Base-by-base conservation (phyloP, 2,113 vertebrate genomes). In the Sorex fumeus region DNA sequence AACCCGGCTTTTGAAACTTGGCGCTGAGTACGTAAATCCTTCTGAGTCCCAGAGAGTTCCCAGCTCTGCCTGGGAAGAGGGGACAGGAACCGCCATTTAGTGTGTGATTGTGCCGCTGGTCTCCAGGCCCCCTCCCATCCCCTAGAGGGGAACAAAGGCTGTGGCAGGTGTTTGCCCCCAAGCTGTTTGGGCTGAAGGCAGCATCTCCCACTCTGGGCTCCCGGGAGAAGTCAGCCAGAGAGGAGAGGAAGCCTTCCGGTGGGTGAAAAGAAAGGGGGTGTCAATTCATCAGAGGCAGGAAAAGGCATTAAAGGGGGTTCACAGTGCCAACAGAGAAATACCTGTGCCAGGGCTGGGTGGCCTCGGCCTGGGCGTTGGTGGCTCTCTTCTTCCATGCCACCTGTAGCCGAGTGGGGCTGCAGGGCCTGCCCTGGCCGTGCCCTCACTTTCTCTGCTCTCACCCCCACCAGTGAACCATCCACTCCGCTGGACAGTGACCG, bases 131-230 rank as follows among this genome's bases (percentile, higher is more conserved):
- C 32, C 62, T 71, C 74, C 85, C 8, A 27, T 8, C 62, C 50
- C 43, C 40, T 16, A 32, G 27, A 30, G 6, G 16, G 36, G 72
- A 53, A 81, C 72, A 57, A 76, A 23, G 72, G 71, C 71, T 72
- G 64, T 18, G 9, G 82, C 92, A 87, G 91, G 69, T 86, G 92
- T 81, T 85, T 69, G 45, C n/a, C 86, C 76, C 66, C 78, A 28
- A 82, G 93, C 70, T 83, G 30, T 74, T 40, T 19, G 4, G 76
- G 50, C 28, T 43, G 79, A n/a, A 71, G 75, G 89, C 0, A 1
- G 70, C 43, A 1, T 57, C 91, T 89, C 88, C 77, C 30, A 43
- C 43, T 11, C 8, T 27, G 18, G 18, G 27, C 70, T 60, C 32
- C 9, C 23, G 23, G 80, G 76, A 62, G 82, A 75, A 88, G 83